These are phyloP conservation scores for Squalus acanthias DNA, from an alignment of 2,797 vertebrate species.

Conservation along the genomic window DNA sequence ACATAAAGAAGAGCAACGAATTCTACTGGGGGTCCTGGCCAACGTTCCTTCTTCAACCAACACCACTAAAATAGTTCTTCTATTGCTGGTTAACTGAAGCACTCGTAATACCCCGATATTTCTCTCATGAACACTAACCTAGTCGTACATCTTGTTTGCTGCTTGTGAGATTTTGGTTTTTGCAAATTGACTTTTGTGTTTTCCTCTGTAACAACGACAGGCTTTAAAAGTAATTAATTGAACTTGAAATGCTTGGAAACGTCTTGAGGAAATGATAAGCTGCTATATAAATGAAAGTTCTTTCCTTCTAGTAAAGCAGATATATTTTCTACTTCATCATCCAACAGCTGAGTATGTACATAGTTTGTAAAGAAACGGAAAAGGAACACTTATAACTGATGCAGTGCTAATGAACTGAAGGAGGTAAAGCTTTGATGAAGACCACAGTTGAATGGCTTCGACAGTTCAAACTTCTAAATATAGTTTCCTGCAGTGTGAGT, in stretches of 20 bases:
- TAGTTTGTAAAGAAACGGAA: neutral
- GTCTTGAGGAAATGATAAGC: neutral
- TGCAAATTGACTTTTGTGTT: neutral
- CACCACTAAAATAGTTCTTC: neutral
- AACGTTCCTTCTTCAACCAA: neutral
- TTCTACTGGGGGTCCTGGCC: neutral
- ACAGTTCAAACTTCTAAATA: neutral
- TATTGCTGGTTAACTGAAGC: no score
- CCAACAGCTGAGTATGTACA: neutral
- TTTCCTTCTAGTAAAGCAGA: neutral
- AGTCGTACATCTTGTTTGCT: neutral
- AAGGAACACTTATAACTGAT: neutral
- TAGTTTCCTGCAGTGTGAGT: neutral
- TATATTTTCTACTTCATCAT: neutral
- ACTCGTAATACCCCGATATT: no score
- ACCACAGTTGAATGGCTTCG: neutral
- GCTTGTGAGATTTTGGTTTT: neutral
- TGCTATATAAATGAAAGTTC: neutral
- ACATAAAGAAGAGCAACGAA: no score
- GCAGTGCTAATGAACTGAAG: neutral
- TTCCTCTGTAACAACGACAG: neutral
- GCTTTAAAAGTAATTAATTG: neutral
- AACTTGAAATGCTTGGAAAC: neutral
- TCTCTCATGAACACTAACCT: neutral
- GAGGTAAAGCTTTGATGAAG: neutral